phyloP scores from a whole-genome alignment of 1,140 invertebrate genomes.

The Drosophila sechellia region DNA sequence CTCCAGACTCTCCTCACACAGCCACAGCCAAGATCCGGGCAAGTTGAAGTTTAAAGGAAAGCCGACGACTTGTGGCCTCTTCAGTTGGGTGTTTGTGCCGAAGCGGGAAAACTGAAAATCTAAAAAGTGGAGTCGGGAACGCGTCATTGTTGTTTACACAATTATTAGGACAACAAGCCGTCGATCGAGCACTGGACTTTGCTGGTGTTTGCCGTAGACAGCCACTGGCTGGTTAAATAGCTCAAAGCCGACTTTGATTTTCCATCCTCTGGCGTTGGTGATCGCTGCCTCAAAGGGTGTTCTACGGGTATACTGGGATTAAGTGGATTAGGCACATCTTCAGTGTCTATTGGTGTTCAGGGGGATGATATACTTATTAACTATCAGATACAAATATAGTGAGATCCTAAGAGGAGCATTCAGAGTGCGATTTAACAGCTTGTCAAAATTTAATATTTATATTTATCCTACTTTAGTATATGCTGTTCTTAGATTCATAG shows the following conservation, averaged over 20 bases:
- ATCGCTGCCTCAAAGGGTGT: not conserved
- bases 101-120: slow-evolving; percentile 32
- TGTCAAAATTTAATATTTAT: no score
- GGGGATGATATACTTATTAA: not conserved
- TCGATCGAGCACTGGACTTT: slow-evolving; percentile 56
- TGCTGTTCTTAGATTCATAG: no score
- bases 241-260: slow-evolving; percentile 61
- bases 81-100: slow-evolving; percentile 33
- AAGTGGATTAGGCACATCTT: not conserved
- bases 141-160: slow-evolving; percentile 84
- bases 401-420: not conserved
- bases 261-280: slow-evolving; percentile 28
- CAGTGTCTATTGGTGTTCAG: no score
- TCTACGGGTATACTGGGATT: slow-evolving; percentile 10
- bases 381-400: not conserved
- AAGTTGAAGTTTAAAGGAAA: slow-evolving; percentile 49
- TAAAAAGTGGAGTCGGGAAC: slow-evolving; percentile 59
- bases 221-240: slow-evolving; percentile 63
- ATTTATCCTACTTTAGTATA: no score
- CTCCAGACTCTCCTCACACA: slow-evolving; percentile 23
- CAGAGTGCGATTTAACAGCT: no score
- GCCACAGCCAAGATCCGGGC: slow-evolving; percentile 5
- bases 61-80: slow-evolving; percentile 48
- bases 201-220: slow-evolving; percentile 51
- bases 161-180: slow-evolving; percentile 84